Evolutionary conservation across 2,113 vertebrate species (phyloP).

Genomic region (Myrmophylax atrothorax): DNA sequence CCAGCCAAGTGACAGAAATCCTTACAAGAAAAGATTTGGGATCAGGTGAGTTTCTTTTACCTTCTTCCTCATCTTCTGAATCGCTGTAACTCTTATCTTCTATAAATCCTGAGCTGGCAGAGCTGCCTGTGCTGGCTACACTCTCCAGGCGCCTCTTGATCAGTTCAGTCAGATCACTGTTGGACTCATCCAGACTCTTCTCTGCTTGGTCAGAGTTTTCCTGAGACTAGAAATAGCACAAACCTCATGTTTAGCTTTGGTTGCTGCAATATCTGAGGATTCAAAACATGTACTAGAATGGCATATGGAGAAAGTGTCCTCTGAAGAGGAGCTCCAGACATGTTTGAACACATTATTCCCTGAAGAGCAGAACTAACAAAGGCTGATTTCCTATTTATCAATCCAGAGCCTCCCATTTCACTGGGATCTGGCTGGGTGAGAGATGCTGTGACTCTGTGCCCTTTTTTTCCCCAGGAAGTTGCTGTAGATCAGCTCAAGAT

Average conservation of each 20-base stretch:
- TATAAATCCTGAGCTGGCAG: conserved; percentile 92
- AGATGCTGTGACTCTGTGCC: background rate
- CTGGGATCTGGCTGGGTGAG: background rate
- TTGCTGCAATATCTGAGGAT: background rate
- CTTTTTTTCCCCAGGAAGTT: background rate
- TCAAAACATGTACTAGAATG: background rate
- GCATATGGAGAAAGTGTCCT: background rate
- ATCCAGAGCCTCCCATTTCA: background rate
- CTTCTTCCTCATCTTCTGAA: conserved; percentile 94
- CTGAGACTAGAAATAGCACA: conserved; percentile 73
- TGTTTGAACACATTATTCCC: background rate
- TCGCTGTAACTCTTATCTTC: conserved; percentile 97
- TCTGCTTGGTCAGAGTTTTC: conserved; percentile 77
- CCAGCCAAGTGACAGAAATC: background rate
- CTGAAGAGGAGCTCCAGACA: background rate
- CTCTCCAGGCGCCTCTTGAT: conserved; percentile 92
- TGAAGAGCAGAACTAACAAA: background rate
- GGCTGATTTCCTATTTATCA: background rate
- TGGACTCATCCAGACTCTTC: conserved; percentile 75
- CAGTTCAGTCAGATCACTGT: conserved; percentile 85
- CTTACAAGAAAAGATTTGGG: background rate
- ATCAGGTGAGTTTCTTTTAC: conserved; percentile 64
- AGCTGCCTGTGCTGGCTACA: conserved; percentile 92
- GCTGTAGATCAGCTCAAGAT: background rate
- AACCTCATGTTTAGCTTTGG: background rate